Evolutionary conservation across 1,140 invertebrate genomes (phyloP), one percentile per base, ranked within the genome.

Genomic region (Bicyclus anynana): DNA sequence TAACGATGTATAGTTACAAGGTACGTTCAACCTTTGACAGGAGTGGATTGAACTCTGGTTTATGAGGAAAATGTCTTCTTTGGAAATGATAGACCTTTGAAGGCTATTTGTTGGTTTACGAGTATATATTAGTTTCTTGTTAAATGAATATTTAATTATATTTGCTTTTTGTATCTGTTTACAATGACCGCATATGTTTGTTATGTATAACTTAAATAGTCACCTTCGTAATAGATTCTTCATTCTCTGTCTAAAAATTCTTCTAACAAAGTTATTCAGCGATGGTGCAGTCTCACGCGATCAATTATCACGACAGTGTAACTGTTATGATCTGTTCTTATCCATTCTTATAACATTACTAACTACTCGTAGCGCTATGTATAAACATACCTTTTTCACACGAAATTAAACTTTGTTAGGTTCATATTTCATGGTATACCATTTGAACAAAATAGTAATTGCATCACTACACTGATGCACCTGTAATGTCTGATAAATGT

Each of bases 21-120:
- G 55, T 47, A 37, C 49, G 18, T 59, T 59, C 56, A 59, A 55
- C 48, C 21, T 40, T 27, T 16, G n/a, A 18, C 51, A 35, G 29
- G 50, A 65, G 37, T 40, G 37, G 37, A 40, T 40, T 40, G 37
- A 40, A 40, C 37, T 40, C 13, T 33, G 7, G 12, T 12, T 40
- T 12, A 17, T 12, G 9, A 40, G 37, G 16, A 17, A 40, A 40
- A 40, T 40, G 16, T 40, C 37, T 14, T 37, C 1, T 40, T 17
- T 40, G 10, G 55, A 47, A 14, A 50, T 56, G 35, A 52, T 26
- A 23, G 14, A 13, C 5, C 35, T 48, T 23, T 38, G 27, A 20
- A 18, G 20, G 13, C 16, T 58, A 44, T 51, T 46, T 20, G 18
- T 18, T 46, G n/a, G 20, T 58, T 55, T 40, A 27, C n/a, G n/a